Conservation (phyloP, 2,888 invertebrate species). For the Napeogenes sylphis region DNA sequence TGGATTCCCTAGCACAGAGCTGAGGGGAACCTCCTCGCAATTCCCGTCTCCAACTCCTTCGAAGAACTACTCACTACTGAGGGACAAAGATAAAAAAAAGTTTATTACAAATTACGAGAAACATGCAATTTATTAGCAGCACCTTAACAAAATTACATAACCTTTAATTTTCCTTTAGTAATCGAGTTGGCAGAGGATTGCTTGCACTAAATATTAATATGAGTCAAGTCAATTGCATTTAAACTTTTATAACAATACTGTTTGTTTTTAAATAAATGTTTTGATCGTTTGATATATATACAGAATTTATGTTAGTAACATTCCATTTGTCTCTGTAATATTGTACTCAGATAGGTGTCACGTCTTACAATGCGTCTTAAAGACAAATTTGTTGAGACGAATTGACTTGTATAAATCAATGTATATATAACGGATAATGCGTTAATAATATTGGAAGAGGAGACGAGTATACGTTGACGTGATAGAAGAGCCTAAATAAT, state of each 20-base stretch:
- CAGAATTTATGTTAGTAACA: slow-evolving; percentile 33
- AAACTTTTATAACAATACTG: neutral
- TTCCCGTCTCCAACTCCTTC: slow-evolving; percentile 64
- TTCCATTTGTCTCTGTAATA: slow-evolving; percentile 37
- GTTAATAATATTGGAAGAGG: slow-evolving; percentile 39
- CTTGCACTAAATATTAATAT: slow-evolving; percentile 1
- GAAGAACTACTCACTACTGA: slow-evolving; percentile 58
- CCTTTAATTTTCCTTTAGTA: neutral
- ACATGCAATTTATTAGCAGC: slow-evolving; percentile 16
- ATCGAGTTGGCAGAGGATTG: neutral
- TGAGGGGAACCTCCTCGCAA: slow-evolving; percentile 66
- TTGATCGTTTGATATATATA: slow-evolving; percentile 5
- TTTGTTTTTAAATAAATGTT: neutral
- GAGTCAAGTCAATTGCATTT: slow-evolving; percentile 1
- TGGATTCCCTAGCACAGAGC: slow-evolving; percentile 77
- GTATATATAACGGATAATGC: slow-evolving; percentile 46
- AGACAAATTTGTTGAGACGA: slow-evolving; percentile 49
- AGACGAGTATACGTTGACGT: slow-evolving; percentile 74
- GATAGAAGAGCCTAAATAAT: slow-evolving; percentile 73
- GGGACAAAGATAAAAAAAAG: slow-evolving; percentile 15
- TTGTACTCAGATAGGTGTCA: slow-evolving; percentile 26
- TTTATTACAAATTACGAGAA: slow-evolving; percentile 13
- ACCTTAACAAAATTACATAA: slow-evolving; percentile 12
- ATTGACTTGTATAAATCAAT: slow-evolving; percentile 44
- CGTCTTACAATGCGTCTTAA: slow-evolving; percentile 50